Percentiles rank a stretch among this genome's conserved stretches.
These are phyloP conservation scores for Porites lutea DNA, from an alignment of 64 coral and sea anemone species.

Conservation along the genomic window DNA sequence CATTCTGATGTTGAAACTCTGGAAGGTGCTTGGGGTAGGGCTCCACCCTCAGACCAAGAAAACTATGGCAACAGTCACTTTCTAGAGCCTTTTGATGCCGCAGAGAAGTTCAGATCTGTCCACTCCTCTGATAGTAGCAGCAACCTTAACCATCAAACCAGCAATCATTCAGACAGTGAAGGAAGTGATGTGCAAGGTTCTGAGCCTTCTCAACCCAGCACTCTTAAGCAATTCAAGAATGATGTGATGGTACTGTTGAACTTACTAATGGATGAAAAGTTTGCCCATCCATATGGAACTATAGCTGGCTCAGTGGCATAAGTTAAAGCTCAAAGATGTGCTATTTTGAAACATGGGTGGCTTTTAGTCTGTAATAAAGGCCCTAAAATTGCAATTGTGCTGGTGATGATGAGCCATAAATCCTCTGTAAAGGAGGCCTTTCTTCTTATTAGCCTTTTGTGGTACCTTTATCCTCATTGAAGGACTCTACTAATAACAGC, in stretches of 20 bases:
- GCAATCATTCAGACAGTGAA: constrained; percentile 34
- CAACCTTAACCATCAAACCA: neutral
- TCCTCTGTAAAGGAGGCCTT: no score
- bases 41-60: neutral
- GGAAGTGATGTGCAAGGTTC: constrained; percentile 20
- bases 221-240: constrained; percentile 55
- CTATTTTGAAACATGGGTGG: no score
- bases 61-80: neutral
- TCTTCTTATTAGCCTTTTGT: no score
- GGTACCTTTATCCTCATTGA: no score
- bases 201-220: constrained; percentile 14
- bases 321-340: neutral
- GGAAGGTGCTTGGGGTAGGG: neutral
- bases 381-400: no score
- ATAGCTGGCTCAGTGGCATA: constrained; percentile 75
- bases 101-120: neutral
- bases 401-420: no score
- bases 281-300: constrained; percentile 74
- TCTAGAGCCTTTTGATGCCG: neutral
- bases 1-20: constrained; percentile 8
- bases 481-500: no score
- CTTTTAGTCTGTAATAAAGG: no score
- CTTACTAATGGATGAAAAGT: constrained; percentile 71
- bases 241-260: constrained; percentile 54
- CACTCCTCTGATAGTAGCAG: constrained; percentile 20